Percentiles rank a stretch among this genome's conserved stretches.
phyloP scores from a whole-genome alignment of 2,797 vertebrate genomes.

The Danio jaintianensis region DNA sequence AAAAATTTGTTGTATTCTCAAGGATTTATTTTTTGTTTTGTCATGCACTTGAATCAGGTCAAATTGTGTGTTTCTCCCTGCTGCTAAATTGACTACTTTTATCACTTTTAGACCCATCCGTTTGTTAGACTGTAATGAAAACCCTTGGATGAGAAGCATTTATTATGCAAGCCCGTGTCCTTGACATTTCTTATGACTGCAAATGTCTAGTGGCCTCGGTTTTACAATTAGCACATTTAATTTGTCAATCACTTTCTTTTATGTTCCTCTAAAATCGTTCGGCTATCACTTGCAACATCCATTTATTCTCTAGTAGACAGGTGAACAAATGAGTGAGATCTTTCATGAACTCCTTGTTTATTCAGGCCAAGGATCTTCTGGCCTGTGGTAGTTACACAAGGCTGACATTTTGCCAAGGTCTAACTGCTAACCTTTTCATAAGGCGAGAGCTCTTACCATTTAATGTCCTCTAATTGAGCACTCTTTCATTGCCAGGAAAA shows the following conservation, averaged over 20 bases:
- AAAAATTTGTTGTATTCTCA: neutral
- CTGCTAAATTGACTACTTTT: neutral
- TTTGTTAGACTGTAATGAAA: neutral
- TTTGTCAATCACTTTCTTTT: neutral
- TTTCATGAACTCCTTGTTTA: neutral
- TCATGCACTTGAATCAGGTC: neutral
- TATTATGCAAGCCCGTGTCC: neutral
- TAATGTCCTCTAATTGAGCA: conserved; percentile 27
- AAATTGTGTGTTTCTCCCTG: neutral
- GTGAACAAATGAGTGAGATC: neutral
- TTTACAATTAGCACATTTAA: neutral
- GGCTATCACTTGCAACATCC: neutral
- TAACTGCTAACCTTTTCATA: conserved; percentile 40
- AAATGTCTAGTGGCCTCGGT: neutral
- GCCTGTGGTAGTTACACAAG: conserved; percentile 8
- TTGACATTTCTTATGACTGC: neutral
- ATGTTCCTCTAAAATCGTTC: neutral
- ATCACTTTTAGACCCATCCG: neutral
- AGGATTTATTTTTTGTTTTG: neutral
- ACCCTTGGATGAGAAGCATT: neutral
- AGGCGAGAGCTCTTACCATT: conserved; percentile 22
- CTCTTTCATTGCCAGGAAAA: conserved; percentile 29
- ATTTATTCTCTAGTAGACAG: neutral
- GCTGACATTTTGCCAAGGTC: conserved; percentile 36
- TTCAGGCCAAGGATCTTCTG: conserved; percentile 20